Evolutionary conservation across 1,140 invertebrate species (phyloP).

Genomic region (Drosophila obscura): DNA sequence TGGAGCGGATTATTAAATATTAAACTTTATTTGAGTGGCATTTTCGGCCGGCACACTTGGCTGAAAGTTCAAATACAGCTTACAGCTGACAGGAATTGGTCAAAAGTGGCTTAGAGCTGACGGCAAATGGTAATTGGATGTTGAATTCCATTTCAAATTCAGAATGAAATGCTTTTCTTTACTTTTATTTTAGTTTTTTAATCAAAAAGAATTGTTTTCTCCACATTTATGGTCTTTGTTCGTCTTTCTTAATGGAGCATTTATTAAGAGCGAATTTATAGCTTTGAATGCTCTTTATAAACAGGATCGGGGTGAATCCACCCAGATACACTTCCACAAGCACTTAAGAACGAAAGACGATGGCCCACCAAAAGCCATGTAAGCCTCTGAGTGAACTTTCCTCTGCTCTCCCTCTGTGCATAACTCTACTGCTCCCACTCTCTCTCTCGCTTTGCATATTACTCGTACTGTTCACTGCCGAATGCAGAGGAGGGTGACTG

Average conservation of each 20-base stretch:
- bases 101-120: neutral
- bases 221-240: no score
- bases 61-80: slow-evolving; percentile 22
- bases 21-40: slow-evolving; percentile 50
- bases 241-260: no score
- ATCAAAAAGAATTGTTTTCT: no score
- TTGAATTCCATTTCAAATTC: slow-evolving; percentile 9
- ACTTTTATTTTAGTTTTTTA: no score
- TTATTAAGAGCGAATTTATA: no score
- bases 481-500: no score
- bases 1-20: slow-evolving; percentile 72
- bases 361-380: slow-evolving; percentile 31
- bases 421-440: neutral
- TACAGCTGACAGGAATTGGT: neutral
- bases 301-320: neutral
- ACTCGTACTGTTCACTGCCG: no score
- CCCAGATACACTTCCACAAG: slow-evolving; percentile 14
- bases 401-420: slow-evolving; percentile 16
- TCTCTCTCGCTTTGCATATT: slow-evolving; percentile 26
- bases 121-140: slow-evolving; percentile 1
- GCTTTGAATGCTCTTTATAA: no score
- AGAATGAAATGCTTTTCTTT: neutral
- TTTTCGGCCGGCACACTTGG: neutral
- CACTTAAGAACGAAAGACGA: neutral
- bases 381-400: slow-evolving; percentile 30